Base-by-base conservation (phyloP, 2,888 invertebrate species). In the Parascotia fuliginaria region DNA sequence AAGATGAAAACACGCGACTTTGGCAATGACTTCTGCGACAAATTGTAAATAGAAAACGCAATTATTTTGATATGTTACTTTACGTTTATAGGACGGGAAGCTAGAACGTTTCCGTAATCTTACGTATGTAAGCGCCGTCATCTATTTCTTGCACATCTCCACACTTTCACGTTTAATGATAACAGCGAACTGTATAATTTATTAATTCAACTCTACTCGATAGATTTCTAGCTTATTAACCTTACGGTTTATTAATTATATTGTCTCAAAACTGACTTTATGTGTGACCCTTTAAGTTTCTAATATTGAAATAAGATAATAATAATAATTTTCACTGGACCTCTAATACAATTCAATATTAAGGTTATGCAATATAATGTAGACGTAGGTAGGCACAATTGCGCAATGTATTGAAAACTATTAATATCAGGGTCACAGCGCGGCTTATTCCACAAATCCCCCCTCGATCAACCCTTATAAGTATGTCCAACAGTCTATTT, bases 21-120 rank as follows among this genome's bases (percentile, higher is more conserved):
- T 69, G 69, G 65, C 69, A 69, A 56, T 52, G 59, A 52, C 42
- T 52, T 41, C 44, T 34, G 54, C 52, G 32, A 39, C 42, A 50
- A 40, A 51, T 53, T 34, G 31, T 42, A 57, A 53, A 63, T 63
- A 47, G 49, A 51, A 53, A 45, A 38, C 28, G 45, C 41, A 47
- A 57, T 56, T 41, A 65, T 47, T 39, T 48, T 39, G 33, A 55
- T 47, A 42, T 44, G 38, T 40, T 31, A 54, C 24, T 24, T 19
- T 33, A 47, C 29, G 36, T 46, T 15, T 15, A 22, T 33, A 34
- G 19, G 52, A 47, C 28, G 38, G 29, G 51, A 50, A 65, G 52
- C 40, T 44, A 51, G n/a, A 59, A 14, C 42, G 36, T 56, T 59
- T 68, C 59, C 68, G 50, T 45, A 44, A 49, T 44, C 28, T 50